These are phyloP conservation scores for Silurus asotus DNA, from an alignment of 2,113 vertebrate species.

Conservation along the genomic window DNA sequence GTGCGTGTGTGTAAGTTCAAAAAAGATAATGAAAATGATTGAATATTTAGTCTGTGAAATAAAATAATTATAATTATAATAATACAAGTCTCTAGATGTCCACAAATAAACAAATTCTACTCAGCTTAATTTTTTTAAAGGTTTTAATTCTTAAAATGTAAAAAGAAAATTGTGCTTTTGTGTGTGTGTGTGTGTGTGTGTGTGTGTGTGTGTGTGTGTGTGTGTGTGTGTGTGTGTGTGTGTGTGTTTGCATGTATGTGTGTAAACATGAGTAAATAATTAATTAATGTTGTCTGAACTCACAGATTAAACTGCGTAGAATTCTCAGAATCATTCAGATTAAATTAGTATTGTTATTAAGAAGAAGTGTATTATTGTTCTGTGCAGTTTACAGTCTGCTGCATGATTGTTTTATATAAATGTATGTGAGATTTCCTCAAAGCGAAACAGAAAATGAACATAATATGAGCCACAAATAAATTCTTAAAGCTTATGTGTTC, in stretches of 20 bases:
- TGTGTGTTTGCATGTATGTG: neutral
- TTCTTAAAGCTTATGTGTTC: too few relatives aligned
- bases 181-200: neutral
- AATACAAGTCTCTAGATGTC: neutral
- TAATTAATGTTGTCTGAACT: neutral
- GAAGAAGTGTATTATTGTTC: neutral
- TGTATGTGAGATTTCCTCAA: neutral
- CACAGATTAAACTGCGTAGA: neutral
- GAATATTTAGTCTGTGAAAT: too few relatives aligned
- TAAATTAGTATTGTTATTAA: neutral
- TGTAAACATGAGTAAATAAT: slow-evolving; percentile 5
- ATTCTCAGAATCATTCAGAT: neutral
- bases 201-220: neutral
- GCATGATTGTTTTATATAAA: neutral
- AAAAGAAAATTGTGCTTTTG: neutral
- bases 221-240: neutral
- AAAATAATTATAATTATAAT: neutral
- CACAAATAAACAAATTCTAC: neutral
- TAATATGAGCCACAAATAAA: neutral
- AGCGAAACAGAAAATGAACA: neutral
- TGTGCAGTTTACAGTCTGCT: too few relatives aligned
- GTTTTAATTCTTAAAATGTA: neutral
- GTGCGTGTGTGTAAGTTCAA: too few relatives aligned
- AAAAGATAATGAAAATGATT: too few relatives aligned
- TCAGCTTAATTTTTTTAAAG: neutral